phyloP scores from a whole-genome alignment of 2,797 vertebrate species.

The Poeciliopsis paucimaculata region DNA sequence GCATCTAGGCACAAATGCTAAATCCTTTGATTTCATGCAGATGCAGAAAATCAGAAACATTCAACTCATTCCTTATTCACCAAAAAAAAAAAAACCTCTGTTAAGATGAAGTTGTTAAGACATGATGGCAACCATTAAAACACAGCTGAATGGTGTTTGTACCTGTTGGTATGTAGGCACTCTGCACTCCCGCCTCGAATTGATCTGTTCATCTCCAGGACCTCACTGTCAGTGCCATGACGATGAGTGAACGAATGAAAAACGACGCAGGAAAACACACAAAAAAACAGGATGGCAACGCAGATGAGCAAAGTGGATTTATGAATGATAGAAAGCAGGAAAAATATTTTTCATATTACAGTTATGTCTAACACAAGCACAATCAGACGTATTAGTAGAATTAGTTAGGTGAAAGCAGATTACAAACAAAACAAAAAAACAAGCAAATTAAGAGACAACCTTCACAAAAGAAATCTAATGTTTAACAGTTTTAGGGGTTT shows the following conservation, averaged over 20 bases:
- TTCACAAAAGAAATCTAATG: not conserved
- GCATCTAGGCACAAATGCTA: not conserved
- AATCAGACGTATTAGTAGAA: conserved; percentile 76
- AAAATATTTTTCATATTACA: conserved; percentile 66
- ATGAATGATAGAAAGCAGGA: conserved; percentile 79
- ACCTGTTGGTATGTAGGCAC: conserved; percentile 99
- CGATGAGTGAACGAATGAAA: conserved; percentile 83
- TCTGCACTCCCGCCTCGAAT: conserved; percentile 99
- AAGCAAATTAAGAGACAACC: conserved; percentile 8
- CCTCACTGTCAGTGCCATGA: conserved; percentile 96
- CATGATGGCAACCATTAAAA: conserved; percentile 39
- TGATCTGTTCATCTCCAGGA: conserved; percentile 98
- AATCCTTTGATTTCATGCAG: conserved; percentile 29
- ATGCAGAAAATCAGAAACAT: conserved; percentile 34
- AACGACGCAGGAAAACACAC: conserved; percentile 67
- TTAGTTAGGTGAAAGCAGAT: conserved; percentile 40
- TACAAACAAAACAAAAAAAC: conserved; percentile 15
- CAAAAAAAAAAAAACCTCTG: conserved; percentile 16
- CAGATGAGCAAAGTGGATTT: conserved; percentile 81
- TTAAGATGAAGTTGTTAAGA: conserved; percentile 64
- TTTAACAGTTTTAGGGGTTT: not conserved
- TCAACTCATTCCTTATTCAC: not conserved
- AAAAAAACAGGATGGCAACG: conserved; percentile 75
- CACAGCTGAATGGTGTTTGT: conserved; percentile 74
- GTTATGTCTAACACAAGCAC: conserved; percentile 46